Evolutionary conservation across 2,888 invertebrate species (phyloP).

Genomic region (Epinotia bilunana): DNA sequence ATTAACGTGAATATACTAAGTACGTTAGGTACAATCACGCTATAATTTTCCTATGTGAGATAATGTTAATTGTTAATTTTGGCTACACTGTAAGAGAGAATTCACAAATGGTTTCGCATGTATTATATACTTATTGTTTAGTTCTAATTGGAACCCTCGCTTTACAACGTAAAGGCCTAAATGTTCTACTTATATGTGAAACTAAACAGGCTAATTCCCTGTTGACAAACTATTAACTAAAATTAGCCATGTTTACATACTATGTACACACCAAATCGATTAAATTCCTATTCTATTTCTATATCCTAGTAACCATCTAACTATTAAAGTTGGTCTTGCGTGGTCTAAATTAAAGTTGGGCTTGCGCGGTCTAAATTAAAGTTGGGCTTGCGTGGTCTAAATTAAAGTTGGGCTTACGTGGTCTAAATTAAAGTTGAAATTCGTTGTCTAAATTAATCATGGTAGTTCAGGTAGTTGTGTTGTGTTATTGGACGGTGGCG

Average conservation of each 20-base stretch:
- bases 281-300: background rate
- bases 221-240: conserved; percentile 22
- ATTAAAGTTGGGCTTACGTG: too few relatives aligned
- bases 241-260: background rate
- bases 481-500: background rate
- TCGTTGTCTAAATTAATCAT: too few relatives aligned
- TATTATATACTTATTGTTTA: background rate
- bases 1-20: too few relatives aligned
- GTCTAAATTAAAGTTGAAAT: too few relatives aligned
- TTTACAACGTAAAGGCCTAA: background rate
- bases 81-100: conserved; percentile 18
- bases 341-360: background rate
- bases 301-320: background rate
- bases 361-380: too few relatives aligned
- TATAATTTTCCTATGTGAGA: too few relatives aligned
- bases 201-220: conserved; percentile 22
- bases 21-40: too few relatives aligned
- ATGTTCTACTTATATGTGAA: background rate
- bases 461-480: too few relatives aligned
- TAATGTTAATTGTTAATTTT: background rate
- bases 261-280: background rate
- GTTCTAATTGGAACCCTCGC: background rate
- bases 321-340: background rate
- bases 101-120: background rate
- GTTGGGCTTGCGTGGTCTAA: too few relatives aligned